Evolutionary conservation across 2,113 vertebrate species (phyloP), one percentile per base, ranked within the genome.

Genomic region (Sterrhoptilus dennistouni): DNA sequence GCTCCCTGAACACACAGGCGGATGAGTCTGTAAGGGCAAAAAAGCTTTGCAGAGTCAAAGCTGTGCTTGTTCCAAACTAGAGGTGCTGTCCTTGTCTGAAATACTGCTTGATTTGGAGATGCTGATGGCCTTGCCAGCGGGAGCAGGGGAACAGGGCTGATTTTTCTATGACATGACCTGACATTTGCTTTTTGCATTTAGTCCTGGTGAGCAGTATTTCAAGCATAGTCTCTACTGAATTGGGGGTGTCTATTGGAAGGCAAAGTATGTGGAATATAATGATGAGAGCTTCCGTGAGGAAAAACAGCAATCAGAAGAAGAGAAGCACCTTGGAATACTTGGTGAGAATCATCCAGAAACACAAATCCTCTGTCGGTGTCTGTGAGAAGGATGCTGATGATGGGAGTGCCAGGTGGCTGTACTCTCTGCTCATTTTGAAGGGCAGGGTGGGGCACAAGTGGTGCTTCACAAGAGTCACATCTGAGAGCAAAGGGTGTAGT

Each of bases 161-260:
- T 70, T 64, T 22, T 8, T 21, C 31, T 83, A 1, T 76, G 40
- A 59, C 84, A 22, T 87, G 11, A 66, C 47, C 22, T 95, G 71
- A 74, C 4, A 25, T 63, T 79, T 90, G 22, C 15, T 45, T 89
- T 69, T 59, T 93, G 77, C 35, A 20, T 65, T 86, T 74, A 98
- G 98, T 90, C 83, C 79, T 44, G 89, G 98, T 79, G 96, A 97
- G 57, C 95, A 95, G 72, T 98, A 97, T 91, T 98, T 98, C 89
- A 95, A 87, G 80, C 97, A 44, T 29, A 57, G 83, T 56, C 70
- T 38, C 42, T 78, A 78, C 44, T 76, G 94, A 65, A 97, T 98
- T 63, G 98, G 98, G 15, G 98, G 98, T 50, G 97, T 95, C 78
- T 98, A 98, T 3, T 98, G 97, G 98, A 98, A 98, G 94, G 98